Evolutionary conservation across 2,113 vertebrate genomes (phyloP).

Genomic region (Nibea albiflora): DNA sequence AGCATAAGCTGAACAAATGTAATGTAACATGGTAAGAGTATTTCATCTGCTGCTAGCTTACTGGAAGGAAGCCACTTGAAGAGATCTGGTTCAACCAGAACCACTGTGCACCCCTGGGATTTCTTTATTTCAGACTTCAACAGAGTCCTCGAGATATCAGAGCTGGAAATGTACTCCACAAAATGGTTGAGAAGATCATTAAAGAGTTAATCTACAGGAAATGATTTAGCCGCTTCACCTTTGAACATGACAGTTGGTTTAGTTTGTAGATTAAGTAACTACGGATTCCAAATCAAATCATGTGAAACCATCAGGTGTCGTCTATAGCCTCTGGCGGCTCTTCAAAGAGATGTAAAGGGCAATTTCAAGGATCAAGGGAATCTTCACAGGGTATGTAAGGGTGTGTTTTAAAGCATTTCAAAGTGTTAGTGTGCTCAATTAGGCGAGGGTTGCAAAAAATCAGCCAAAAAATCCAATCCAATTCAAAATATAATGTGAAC

Average conservation of each 20-base stretch:
- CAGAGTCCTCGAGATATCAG: neutral
- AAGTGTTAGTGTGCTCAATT: neutral
- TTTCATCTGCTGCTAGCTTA: neutral
- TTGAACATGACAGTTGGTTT: neutral
- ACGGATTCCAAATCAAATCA: neutral
- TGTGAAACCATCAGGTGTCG: constrained; percentile 2
- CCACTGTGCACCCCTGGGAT: no score
- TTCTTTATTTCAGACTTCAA: no score
- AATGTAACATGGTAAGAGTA: no score
- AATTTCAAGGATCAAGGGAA: constrained; percentile 10
- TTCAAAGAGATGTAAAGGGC: constrained; percentile 1
- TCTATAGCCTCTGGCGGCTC: constrained; percentile 7
- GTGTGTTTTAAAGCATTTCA: neutral
- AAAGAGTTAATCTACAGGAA: neutral
- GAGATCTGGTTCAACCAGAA: no score
- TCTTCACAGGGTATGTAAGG: neutral
- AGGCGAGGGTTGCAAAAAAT: neutral
- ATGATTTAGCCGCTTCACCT: neutral
- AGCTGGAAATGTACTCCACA: neutral
- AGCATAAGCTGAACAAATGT: neutral
- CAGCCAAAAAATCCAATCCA: neutral
- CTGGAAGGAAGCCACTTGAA: no score
- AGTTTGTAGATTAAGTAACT: neutral
- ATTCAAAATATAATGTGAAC: constrained; percentile 12
- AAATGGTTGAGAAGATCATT: neutral